Base-by-base conservation (phyloP, 1,140 invertebrate genomes). In the Andricus grossulariae region DNA sequence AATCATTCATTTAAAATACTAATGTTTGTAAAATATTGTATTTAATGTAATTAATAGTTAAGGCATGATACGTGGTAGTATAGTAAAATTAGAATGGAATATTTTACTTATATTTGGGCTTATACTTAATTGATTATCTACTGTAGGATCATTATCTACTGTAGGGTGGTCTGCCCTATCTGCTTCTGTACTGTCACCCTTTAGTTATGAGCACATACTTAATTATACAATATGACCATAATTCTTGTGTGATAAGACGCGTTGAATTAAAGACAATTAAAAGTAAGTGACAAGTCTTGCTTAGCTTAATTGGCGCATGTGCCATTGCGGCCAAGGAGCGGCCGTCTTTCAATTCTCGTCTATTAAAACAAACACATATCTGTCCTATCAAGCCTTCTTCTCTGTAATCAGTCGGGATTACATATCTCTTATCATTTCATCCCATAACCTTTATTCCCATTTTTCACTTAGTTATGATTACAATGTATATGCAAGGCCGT, bases 241-340 rank as follows among this genome's bases (percentile, higher is more conserved):
- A 54, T 16, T 18, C 16, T 54, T 18, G 19, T 54, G 52, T 18
- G 52, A 54, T 54, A 54, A 18, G 52, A 54, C 19, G 52, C 19
- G 54, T 57, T 12, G 7, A 57, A 80, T 87, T 86, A 84, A 81
- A 70, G 80, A 87, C 85, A 88, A 88, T 88, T 88, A 86, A 86
- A 88, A 85, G 80, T 78, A 81, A 84, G 73, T 78, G 77, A 74
- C 75, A 55, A 74, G 82, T 75, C 72, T 73, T 74, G 74, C 71
- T 76, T 80, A 77, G 76, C 80, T 87, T 86, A 87, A 88, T 88
- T 87, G 86, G 74, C 12, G 19, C 13, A 21, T 57, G 19, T 11
- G 19, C n/a, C 19, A 10, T 25, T 57, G 5, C 12, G 7, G 1
- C 19, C 54, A 18, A 57, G 54, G 25, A n/a, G n/a, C n/a, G n/a